phyloP scores from a whole-genome alignment of 1,140 invertebrate species.

The Bathynomus jamesi region DNA sequence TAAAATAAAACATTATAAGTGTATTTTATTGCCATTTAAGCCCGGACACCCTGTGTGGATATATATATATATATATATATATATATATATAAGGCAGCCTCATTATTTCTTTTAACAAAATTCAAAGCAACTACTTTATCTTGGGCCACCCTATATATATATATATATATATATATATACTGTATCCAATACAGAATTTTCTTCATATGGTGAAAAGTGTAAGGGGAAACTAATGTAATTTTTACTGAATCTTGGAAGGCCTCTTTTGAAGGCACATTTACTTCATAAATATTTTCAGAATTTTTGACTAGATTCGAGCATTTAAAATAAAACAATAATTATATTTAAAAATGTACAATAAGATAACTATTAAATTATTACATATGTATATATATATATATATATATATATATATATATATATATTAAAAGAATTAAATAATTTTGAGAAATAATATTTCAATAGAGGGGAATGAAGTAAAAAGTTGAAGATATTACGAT shows the following conservation, averaged over 20 bases:
- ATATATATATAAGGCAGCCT: too few relatives aligned
- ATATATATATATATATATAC: conserved; percentile 1
- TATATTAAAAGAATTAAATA: not conserved
- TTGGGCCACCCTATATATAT: not conserved
- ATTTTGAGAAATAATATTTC: not conserved
- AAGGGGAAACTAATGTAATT: too few relatives aligned
- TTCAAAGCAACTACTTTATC: too few relatives aligned
- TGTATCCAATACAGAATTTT: not conserved
- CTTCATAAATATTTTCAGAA: not conserved
- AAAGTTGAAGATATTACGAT: not conserved
- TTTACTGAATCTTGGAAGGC: too few relatives aligned
- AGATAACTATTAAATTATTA: not conserved
- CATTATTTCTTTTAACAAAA: too few relatives aligned
- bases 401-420: conserved; percentile 2
- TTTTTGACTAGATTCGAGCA: not conserved
- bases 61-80: not conserved
- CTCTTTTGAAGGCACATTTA: too few relatives aligned
- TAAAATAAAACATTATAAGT: too few relatives aligned
- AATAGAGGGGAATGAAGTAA: not conserved
- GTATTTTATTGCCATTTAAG: too few relatives aligned
- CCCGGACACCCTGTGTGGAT: not conserved
- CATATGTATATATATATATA: not conserved
- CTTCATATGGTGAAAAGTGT: not conserved
- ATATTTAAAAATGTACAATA: not conserved
- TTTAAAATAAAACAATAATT: not conserved